These are phyloP conservation scores for Fissipunctia ypsillon DNA, from an alignment of 2,888 invertebrate species.

Conservation along the genomic window DNA sequence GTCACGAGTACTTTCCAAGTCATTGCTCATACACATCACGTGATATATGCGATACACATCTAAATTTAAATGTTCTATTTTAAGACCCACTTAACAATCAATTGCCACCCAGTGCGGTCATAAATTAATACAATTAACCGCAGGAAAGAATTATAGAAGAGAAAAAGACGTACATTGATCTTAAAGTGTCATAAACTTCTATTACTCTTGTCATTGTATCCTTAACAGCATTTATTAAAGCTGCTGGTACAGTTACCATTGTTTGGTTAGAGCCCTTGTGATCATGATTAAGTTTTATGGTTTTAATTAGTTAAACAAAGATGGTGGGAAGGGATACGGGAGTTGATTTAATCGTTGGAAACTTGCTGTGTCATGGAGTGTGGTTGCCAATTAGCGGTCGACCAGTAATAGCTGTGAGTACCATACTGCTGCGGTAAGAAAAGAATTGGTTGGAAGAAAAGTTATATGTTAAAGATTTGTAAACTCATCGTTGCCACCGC, in stretches of 20 bases:
- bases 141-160: slow-evolving; percentile 65
- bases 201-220: slow-evolving; percentile 65
- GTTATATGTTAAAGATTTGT: background rate
- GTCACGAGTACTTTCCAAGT: slow-evolving; percentile 21
- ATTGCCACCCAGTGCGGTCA: slow-evolving; percentile 84
- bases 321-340: slow-evolving; percentile 60
- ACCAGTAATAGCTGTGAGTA: slow-evolving; percentile 15
- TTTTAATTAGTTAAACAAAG: slow-evolving; percentile 65
- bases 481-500: background rate
- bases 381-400: slow-evolving; percentile 44
- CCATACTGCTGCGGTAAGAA: slow-evolving; percentile 15
- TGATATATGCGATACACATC: slow-evolving; percentile 39
- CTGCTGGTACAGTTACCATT: slow-evolving; percentile 60
- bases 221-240: slow-evolving; percentile 63
- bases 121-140: slow-evolving; percentile 85
- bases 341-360: slow-evolving; percentile 42
- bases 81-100: slow-evolving; percentile 74
- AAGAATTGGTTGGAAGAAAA: background rate
- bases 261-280: slow-evolving; percentile 51
- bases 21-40: slow-evolving; percentile 17
- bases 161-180: slow-evolving; percentile 47
- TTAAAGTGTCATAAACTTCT: slow-evolving; percentile 72
- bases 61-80: slow-evolving; percentile 72
- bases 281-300: slow-evolving; percentile 55
- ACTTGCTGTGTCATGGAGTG: slow-evolving; percentile 32